Evolutionary conservation across 2,797 vertebrate genomes (phyloP).

Genomic region (Mus spretus): DNA sequence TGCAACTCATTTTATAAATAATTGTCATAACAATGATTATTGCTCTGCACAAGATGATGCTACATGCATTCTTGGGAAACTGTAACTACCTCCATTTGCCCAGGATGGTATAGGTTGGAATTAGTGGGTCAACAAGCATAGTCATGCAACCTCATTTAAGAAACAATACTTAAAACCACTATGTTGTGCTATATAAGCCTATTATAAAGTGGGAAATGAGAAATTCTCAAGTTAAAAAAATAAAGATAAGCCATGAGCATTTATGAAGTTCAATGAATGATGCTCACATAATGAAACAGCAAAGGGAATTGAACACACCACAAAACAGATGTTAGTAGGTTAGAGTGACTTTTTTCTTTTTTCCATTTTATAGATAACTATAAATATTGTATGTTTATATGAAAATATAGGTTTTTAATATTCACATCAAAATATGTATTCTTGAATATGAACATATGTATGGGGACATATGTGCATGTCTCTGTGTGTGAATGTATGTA

Average conservation of each 20-base stretch:
- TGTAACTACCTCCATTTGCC: not conserved
- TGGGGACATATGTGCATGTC: not conserved
- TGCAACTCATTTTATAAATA: constrained; percentile 9
- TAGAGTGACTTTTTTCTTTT: not conserved
- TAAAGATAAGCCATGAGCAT: not conserved
- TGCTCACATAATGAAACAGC: not conserved
- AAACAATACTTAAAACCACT: not conserved
- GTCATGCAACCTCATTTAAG: not conserved
- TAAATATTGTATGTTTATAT: not conserved
- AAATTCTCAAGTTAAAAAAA: not conserved
- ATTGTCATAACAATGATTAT: not conserved
- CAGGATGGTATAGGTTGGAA: not conserved
- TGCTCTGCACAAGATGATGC: not conserved
- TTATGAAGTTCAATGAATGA: not conserved
- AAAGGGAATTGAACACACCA: not conserved
- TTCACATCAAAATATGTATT: not conserved
- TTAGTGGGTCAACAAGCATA: not conserved
- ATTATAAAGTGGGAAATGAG: not conserved
- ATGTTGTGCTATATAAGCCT: not conserved
- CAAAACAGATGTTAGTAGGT: not conserved
- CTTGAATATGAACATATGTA: not conserved
- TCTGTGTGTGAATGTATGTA: not conserved
- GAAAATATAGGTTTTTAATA: constrained; percentile 1
- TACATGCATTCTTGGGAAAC: not conserved
- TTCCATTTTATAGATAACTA: not conserved